Evolutionary conservation across 2,888 invertebrate genomes (phyloP), one percentile per base, ranked within the genome.

Genomic region (Pammene fasciana): DNA sequence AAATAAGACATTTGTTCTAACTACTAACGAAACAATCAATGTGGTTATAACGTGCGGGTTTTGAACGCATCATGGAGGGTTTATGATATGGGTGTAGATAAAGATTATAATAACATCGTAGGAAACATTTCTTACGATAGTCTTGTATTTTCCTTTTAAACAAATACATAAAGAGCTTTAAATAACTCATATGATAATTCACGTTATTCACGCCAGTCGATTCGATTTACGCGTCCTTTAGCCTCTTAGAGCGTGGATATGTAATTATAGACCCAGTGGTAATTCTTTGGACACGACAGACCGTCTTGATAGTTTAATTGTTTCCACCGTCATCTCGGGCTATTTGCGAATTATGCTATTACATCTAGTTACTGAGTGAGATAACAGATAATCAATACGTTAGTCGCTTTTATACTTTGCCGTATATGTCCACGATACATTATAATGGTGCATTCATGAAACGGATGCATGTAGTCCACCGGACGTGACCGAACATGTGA

Each of bases 271-370:
- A 52, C 7, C 45, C 8, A 50, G 56, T 41, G 62, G 50, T 56
- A 45, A 50, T 52, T 48, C 11, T 46, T 45, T 36, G 50, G 36
- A 18, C 45, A 62, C 56, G 59, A 56, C 18, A 41, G 36, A 45
- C 26, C 38, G 34, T 14, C 34, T 36, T 56, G n/a, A 64, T 14
- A 36, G 50, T 50, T 64, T 65, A 68, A 68, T 68, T 68, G 68
- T 43, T 52, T 14, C 38, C 34, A 34, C 34, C n/a, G 13, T 48
- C 38, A 18, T 62, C 55, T 50, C 41, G 18, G 16, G 10, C 41
- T 48, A 62, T 68, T 55, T 5, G 34, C n/a, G 9, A 55, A 56
- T 62, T 48, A 18, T 16, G 50, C 61, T 50, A 50, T 60, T 16
- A 57, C n/a, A 13, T 9, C 26, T 13, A 26, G 57, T 43, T 43